Conservation (phyloP, 2,888 invertebrate species). For the Aplocera efformata region DNA sequence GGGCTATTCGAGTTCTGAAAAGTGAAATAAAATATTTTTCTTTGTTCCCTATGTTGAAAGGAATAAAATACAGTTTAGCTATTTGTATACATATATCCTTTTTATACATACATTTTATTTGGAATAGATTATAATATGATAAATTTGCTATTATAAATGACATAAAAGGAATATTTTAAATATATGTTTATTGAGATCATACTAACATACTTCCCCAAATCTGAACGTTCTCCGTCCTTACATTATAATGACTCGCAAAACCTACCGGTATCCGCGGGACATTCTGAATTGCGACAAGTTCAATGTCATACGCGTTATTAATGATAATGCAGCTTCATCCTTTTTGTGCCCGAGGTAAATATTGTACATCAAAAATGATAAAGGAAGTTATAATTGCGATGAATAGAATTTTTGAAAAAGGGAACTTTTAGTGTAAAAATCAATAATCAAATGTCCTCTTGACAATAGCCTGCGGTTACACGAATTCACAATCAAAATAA, state of each 20-base stretch:
- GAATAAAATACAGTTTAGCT: too few species aligned
- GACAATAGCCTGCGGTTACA: conserved; percentile 72
- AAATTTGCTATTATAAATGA: too few species aligned
- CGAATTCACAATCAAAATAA: conserved; percentile 75
- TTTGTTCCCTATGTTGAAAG: too few species aligned
- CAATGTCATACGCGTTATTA: conserved; percentile 67
- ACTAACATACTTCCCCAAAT: too few species aligned
- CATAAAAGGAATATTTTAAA: too few species aligned
- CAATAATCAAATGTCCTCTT: conserved; percentile 71
- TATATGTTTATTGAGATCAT: too few species aligned
- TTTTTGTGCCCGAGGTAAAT: conserved; percentile 58
- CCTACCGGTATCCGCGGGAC: conserved; percentile 27
- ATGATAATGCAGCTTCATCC: conserved; percentile 63
- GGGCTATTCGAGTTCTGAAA: too few species aligned
- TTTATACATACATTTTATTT: too few species aligned
- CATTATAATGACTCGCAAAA: conserved; percentile 38
- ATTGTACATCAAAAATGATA: conserved; percentile 64
- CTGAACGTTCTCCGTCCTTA: neutral
- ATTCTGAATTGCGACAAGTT: conserved; percentile 63
- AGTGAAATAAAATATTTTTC: too few species aligned
- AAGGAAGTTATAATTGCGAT: conserved; percentile 71
- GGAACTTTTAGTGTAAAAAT: conserved; percentile 78
- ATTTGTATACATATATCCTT: too few species aligned
- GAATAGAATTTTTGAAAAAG: conserved; percentile 67
- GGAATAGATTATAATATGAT: too few species aligned